Evolutionary conservation across 2,888 invertebrate species (phyloP).

Genomic region (Phania funesta): DNA sequence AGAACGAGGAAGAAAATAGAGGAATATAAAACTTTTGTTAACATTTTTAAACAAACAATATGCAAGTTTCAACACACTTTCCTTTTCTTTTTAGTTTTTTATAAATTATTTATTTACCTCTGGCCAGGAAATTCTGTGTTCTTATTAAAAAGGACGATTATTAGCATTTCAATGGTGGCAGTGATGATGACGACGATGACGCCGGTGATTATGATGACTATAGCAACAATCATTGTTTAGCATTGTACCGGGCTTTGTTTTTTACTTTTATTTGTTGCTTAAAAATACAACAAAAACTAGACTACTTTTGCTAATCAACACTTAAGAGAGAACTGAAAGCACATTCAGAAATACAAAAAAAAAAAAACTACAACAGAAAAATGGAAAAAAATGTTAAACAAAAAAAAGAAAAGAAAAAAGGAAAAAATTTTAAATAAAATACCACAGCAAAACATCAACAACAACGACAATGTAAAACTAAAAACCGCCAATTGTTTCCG

Average conservation of each 20-base stretch:
- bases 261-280: neutral
- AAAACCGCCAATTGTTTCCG: slow-evolving; percentile 63
- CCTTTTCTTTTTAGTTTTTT: neutral
- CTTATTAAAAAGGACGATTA: neutral
- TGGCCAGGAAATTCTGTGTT: slow-evolving; percentile 35
- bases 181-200: slow-evolving; percentile 1
- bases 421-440: slow-evolving; percentile 1
- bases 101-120: slow-evolving; percentile 4
- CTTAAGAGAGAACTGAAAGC: slow-evolving; percentile 57
- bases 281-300: slow-evolving; percentile 19
- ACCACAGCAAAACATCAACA: neutral
- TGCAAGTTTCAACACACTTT: neutral
- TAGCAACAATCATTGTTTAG: slow-evolving; percentile 12
- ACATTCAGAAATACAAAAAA: slow-evolving; percentile 39
- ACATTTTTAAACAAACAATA: slow-evolving; percentile 39
- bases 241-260: slow-evolving; percentile 1
- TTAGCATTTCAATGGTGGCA: neutral
- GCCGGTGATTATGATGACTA: neutral
- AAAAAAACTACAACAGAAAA: neutral
- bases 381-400: no score
- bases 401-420: no score
- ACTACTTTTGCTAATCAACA: slow-evolving; percentile 65
- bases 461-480: slow-evolving; percentile 31
- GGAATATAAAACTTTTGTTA: slow-evolving; percentile 19
- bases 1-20: neutral